Base-by-base conservation (phyloP, 2,113 vertebrate genomes). In the Camelus bactrianus region DNA sequence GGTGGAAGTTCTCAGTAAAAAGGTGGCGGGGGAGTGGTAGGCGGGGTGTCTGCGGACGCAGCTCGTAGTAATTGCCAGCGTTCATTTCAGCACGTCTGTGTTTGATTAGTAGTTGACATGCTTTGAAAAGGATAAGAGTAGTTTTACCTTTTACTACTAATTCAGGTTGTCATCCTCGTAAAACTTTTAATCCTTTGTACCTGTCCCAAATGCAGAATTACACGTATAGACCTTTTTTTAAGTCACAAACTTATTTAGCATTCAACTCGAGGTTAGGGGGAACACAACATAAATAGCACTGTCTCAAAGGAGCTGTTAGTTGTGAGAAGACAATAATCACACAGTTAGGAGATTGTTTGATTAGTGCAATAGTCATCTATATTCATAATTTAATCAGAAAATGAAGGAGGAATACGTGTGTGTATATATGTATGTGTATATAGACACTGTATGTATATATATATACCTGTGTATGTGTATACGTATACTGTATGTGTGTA, bases 121-220 rank as follows among this genome's bases (percentile, higher is more conserved):
- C 60, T 92, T 94, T 91, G 76, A 69, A 94, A 96, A 95, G 32
- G 19, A 91, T 62, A 83, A 22, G 79, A 92, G 22, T 80, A 67
- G 77, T 75, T 94, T 67, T 82, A 35, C 75, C 50, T 91, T 86
- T 62, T 50, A 89, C 50, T 91, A 58, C 64, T 91, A 81, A 72
- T 92, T 85, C 38, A 81, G 11, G 4, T 89, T 69, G 5, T 85
- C 19, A 85, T 89, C 9, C 14, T 85, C 42, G 77, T 93, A 38
- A 80, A 35, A 75, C 26, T 80, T 75, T 76, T 81, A 62, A 85
- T 72, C 16, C 9, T 89, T 46, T 69, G 28, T 88, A 62, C 15
- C n/a, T 20, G n/a, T 52, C 14, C 22, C 35, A 80, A 88, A 80
- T 62, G 75, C 4, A 84, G 50, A 93, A 95, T 82, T 94, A 75